phyloP scores from a whole-genome alignment of 2,888 invertebrate species.

The Stenodera caucasica region DNA sequence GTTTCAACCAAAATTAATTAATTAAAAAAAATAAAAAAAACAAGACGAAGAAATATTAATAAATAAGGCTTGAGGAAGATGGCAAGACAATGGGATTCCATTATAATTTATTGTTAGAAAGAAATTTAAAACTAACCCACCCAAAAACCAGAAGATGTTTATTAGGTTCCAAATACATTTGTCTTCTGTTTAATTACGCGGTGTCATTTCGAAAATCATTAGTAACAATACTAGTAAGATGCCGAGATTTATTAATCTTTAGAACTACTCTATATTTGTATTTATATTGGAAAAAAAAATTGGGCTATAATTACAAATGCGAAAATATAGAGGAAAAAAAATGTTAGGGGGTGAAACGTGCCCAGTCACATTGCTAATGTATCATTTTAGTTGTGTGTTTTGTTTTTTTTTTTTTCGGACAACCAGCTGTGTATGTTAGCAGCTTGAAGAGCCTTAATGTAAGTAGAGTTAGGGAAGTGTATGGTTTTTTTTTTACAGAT shows the following conservation, averaged over 20 bases:
- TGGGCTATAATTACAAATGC: conserved; percentile 50
- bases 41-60: conserved; percentile 21
- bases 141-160: conserved; percentile 42
- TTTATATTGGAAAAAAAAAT: conserved; percentile 40
- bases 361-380: conserved; percentile 54
- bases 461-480: conserved; percentile 25
- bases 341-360: conserved; percentile 48
- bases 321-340: conserved; percentile 44
- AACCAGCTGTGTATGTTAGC: conserved; percentile 46
- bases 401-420: conserved; percentile 15
- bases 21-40: conserved; percentile 53
- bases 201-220: conserved; percentile 40
- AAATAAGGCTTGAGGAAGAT: conserved; percentile 10
- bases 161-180: conserved; percentile 44
- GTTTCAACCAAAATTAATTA: conserved; percentile 47
- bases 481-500: conserved; percentile 28
- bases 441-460: conserved; percentile 41
- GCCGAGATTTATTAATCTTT: conserved; percentile 22
- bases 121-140: conserved; percentile 18
- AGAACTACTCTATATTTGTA: background rate
- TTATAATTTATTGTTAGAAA: conserved; percentile 28
- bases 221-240: conserved; percentile 1
- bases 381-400: conserved; percentile 48
- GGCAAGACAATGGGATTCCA: conserved; percentile 39
- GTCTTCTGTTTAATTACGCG: conserved; percentile 48